Evolutionary conservation across 2,113 vertebrate species (phyloP).

Genomic region (Diphyllodes magnificus): DNA sequence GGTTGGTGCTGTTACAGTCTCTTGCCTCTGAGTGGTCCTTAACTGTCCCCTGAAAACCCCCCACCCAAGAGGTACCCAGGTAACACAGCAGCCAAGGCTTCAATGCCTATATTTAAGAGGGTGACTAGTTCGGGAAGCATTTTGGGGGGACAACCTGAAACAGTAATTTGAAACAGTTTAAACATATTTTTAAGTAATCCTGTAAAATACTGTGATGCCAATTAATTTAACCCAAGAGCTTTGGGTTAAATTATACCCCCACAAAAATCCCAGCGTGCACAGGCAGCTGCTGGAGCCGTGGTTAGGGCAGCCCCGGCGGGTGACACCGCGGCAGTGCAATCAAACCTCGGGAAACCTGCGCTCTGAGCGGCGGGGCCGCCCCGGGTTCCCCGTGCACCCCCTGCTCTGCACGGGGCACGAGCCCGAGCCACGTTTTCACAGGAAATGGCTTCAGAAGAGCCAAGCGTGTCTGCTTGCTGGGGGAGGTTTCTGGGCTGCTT

Average conservation of each 20-base stretch:
- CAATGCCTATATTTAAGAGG: not conserved
- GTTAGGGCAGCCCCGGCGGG: not conserved
- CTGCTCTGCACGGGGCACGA: not conserved
- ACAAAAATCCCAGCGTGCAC: not conserved
- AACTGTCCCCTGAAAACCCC: not conserved
- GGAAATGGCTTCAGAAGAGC: not conserved
- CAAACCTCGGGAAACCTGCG: not conserved
- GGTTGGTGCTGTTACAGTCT: not conserved
- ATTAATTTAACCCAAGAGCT: not conserved
- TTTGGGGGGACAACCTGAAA: not conserved
- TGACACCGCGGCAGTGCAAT: not conserved
- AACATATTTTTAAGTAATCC: slow-evolving; percentile 37
- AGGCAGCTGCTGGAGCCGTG: slow-evolving; percentile 9
- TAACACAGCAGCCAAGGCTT: not conserved
- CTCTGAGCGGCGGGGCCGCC: not conserved
- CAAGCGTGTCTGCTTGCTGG: rapidly evolving
- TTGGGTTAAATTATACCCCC: slow-evolving; percentile 20
- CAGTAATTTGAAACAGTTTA: not conserved
- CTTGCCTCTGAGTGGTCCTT: not conserved
- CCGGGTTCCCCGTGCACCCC: not conserved
- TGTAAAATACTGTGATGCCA: not conserved
- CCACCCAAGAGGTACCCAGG: not conserved
- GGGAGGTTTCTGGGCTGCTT: not conserved
- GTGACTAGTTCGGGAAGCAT: not conserved
- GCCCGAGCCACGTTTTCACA: not conserved